Conservation (phyloP, 2,888 invertebrate species). For the Nebria brevicollis region DNA sequence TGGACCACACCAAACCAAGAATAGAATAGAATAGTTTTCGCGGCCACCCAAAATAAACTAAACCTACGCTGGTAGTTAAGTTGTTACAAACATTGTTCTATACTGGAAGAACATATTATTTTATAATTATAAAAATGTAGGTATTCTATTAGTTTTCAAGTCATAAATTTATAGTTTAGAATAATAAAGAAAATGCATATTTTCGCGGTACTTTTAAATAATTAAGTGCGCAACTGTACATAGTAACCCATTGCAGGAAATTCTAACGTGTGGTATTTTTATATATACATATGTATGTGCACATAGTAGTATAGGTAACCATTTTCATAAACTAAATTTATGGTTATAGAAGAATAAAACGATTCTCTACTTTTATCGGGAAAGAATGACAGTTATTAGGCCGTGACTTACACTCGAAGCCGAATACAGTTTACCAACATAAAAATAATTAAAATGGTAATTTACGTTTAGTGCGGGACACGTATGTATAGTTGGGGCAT, state of each 20-base stretch:
- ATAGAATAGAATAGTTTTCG: not conserved
- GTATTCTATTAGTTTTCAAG: not conserved
- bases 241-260: not conserved
- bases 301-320: slow-evolving; percentile 2
- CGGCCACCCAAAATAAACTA: not conserved
- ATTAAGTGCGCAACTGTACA: not conserved
- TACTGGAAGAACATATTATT: not conserved
- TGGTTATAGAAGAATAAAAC: slow-evolving; percentile 38
- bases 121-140: too few relatives aligned
- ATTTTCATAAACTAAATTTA: slow-evolving; percentile 39
- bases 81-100: not conserved
- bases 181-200: not conserved
- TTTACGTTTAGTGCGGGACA: slow-evolving; percentile 34
- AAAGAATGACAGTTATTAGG: slow-evolving; percentile 38
- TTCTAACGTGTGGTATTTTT: not conserved
- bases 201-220: not conserved
- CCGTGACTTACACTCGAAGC: slow-evolving; percentile 28
- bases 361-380: slow-evolving; percentile 36
- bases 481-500: slow-evolving; percentile 14
- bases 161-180: not conserved
- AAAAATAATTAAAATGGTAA: slow-evolving; percentile 43
- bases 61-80: not conserved
- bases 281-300: not conserved
- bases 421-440: slow-evolving; percentile 31
- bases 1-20: not conserved